phyloP scores from a whole-genome alignment of 1,140 invertebrate genomes.

The Maconellicoccus hirsutus region DNA sequence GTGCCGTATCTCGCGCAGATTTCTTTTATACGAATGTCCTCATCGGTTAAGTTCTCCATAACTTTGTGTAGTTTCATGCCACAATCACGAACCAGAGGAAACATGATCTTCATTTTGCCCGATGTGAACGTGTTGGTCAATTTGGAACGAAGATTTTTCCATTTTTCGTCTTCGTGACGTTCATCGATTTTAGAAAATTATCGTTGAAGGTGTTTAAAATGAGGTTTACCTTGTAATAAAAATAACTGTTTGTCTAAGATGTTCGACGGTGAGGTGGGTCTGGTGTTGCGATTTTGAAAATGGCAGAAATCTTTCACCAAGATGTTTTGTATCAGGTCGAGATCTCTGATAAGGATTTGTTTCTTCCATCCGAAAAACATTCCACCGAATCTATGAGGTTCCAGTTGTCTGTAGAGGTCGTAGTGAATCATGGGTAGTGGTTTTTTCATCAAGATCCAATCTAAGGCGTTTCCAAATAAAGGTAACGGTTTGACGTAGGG shows the following conservation, averaged over 20 bases:
- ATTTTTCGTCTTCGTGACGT: constrained; percentile 30
- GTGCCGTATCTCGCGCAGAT: constrained; percentile 31
- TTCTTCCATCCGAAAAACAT: no score
- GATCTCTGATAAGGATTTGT: not conserved
- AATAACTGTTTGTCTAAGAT: no score
- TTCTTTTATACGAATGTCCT: constrained; percentile 35
- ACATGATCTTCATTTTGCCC: constrained; percentile 41
- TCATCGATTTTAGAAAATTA: no score
- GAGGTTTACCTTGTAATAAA: no score
- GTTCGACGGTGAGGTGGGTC: no score
- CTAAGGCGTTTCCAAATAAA: no score
- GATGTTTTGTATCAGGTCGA: not conserved
- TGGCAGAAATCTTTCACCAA: not conserved
- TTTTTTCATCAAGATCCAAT: no score
- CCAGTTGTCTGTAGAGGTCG: no score
- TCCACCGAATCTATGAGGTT: no score
- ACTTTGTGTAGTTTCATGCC: constrained; percentile 29
- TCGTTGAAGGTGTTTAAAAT: no score
- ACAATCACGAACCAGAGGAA: constrained; percentile 35
- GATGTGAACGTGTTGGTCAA: constrained; percentile 39
- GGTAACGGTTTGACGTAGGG: no score
- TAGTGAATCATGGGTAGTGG: no score
- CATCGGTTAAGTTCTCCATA: constrained; percentile 19
- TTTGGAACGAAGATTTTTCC: constrained; percentile 30
- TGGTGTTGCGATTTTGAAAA: not conserved